Base-by-base conservation (phyloP, 1,140 invertebrate genomes). In the Campoletis sonorensis region DNA sequence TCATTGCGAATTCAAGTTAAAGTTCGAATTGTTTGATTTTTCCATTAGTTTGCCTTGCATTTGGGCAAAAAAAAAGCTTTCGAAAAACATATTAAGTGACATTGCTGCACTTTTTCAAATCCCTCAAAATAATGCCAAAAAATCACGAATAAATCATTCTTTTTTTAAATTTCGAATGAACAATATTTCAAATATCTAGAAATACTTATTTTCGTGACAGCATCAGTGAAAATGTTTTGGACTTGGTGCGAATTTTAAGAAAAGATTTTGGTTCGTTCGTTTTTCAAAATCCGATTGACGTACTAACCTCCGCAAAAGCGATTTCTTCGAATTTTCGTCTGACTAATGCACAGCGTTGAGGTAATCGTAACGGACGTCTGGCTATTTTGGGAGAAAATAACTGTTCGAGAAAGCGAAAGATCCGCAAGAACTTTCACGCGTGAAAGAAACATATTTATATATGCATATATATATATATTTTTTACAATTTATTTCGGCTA, bases 351-450 rank as follows among this genome's bases (percentile, higher is more conserved):
- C 10, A 21, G 11, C 21, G n/a, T 23, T 64, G 23, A 2, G 21
- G 51, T 54, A n/a, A 54, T 23, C 61, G 61, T 64, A 27, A 64
- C 61, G 61, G 61, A 26, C 27, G 67, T 70, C 67, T 33, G 67
- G 67, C 67, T 33, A 70, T 33, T 70, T 33, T n/a, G 67, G 15
- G 67, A 70, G 67, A 33, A 30, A 70, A 70, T 70, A 70, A 70
- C 26, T 15, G 27, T 70, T 1, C 15, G 67, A 70, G 30, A 33
- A 70, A 70, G 67, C 67, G 67, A 70, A 70, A 70, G 27, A 18
- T 70, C 30, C 13, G 11, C 3, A 30, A 16, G 67, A 70, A 70
- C 67, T 70, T 70, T 70, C 67, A 70, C 67, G 67, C 37, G 67
- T 70, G 67, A 70, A 33, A 70, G 27, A 70, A 70, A 70, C 61